These are phyloP conservation scores for Montipora sp. DNA, from an alignment of 64 coral and sea anemone species.

Conservation along the genomic window DNA sequence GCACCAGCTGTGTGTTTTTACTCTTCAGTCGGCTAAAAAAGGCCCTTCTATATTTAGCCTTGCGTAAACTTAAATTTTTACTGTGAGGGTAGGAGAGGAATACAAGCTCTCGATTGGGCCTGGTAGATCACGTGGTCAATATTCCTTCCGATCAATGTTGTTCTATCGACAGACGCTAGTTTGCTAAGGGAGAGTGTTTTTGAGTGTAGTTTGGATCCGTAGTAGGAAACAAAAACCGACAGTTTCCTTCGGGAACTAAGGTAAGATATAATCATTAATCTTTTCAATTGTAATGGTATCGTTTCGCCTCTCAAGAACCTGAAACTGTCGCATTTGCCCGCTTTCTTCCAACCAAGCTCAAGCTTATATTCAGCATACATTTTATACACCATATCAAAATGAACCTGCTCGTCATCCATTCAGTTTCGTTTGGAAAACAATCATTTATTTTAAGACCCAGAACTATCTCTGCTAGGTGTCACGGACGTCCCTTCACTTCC, in stretches of 20 bases:
- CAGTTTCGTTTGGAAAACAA: background rate
- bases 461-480: background rate
- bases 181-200: conserved; percentile 17
- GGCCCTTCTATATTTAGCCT: conserved; percentile 39
- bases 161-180: conserved; percentile 13
- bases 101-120: conserved; percentile 36
- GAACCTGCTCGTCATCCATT: background rate
- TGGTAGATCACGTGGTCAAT: background rate
- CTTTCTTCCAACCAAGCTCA: background rate
- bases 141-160: conserved; percentile 54
- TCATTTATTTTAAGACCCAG: conserved; percentile 5
- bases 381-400: conserved; percentile 25
- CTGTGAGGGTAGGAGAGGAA: background rate
- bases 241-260: conserved; percentile 12
- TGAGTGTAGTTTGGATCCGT: background rate
- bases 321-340: background rate
- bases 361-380: conserved; percentile 61
- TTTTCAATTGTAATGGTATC: background rate
- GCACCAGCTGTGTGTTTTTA: background rate
- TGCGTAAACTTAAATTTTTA: conserved; percentile 21
- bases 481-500: background rate
- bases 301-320: background rate
- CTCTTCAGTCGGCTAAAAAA: conserved; percentile 16
- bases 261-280: background rate
- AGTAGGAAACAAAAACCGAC: background rate